Evolutionary conservation across 2,797 vertebrate species (phyloP).

Genomic region (Hydrolagus colliei): DNA sequence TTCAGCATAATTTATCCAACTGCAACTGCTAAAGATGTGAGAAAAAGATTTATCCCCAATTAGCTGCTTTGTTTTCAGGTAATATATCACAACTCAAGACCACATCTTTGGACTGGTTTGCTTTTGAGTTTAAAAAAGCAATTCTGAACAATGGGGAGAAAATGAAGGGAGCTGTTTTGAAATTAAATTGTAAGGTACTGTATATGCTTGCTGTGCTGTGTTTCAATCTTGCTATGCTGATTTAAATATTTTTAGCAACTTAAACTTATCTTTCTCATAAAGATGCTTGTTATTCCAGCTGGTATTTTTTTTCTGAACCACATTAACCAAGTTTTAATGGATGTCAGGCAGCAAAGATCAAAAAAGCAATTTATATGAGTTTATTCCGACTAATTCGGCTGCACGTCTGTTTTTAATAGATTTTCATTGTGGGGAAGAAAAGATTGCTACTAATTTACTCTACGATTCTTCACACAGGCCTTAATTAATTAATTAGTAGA

Average conservation of each 20-base stretch:
- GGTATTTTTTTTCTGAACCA: not conserved
- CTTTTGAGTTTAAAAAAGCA: not conserved
- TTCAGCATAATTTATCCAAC: not conserved
- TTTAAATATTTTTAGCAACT: not conserved
- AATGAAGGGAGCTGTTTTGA: not conserved
- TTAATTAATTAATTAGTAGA: no score
- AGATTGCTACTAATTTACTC: conserved; percentile 1
- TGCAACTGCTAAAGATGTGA: not conserved
- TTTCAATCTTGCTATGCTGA: not conserved
- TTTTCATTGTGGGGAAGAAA: not conserved
- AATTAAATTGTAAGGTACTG: not conserved
- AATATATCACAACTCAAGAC: not conserved
- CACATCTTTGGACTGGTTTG: not conserved
- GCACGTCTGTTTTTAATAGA: not conserved
- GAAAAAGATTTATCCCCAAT: not conserved
- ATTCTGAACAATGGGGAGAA: not conserved
- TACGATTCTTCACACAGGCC: not conserved
- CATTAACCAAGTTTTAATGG: conserved; percentile 10
- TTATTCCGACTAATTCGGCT: not conserved
- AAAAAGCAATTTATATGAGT: not conserved
- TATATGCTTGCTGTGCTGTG: not conserved
- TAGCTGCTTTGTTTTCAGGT: not conserved
- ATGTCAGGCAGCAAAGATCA: not conserved
- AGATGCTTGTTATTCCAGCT: not conserved
- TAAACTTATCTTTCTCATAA: not conserved